phyloP scores from a whole-genome alignment of 2,113 vertebrate species.

The Pteronura brasiliensis region DNA sequence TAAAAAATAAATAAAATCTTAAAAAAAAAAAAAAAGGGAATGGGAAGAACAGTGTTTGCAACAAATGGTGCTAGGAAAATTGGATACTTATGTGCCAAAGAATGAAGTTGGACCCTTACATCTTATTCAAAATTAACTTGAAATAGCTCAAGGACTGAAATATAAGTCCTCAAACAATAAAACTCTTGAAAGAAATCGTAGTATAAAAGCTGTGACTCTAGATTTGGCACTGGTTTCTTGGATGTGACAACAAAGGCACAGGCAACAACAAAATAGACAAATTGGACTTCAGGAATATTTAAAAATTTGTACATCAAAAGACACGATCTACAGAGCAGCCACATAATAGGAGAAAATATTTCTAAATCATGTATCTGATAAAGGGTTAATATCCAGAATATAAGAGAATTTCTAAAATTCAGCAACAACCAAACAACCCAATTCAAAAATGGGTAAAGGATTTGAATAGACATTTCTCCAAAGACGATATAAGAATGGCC shows the following conservation, averaged over 20 bases:
- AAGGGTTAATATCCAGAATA: neutral
- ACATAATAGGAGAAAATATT: neutral
- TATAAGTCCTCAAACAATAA: neutral
- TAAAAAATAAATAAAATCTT: too few species aligned
- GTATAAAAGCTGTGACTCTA: neutral
- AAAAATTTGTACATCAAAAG: neutral
- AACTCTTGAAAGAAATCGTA: neutral
- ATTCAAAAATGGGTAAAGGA: neutral
- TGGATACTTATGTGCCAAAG: neutral
- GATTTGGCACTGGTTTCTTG: neutral
- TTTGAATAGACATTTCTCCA: neutral
- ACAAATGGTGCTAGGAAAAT: neutral
- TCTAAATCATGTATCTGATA: neutral
- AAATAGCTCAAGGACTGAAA: neutral
- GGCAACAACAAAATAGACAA: neutral
- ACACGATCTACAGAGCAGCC: neutral
- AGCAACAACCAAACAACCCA: neutral
- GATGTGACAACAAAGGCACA: neutral
- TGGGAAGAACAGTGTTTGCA: neutral
- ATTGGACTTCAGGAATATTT: neutral
- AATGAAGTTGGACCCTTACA: neutral
- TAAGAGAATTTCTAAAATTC: neutral
- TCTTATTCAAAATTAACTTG: neutral
- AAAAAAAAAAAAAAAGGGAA: too few species aligned
- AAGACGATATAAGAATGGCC: neutral